phyloP scores from a whole-genome alignment of 2,113 vertebrate genomes.

The Uria aalge region DNA sequence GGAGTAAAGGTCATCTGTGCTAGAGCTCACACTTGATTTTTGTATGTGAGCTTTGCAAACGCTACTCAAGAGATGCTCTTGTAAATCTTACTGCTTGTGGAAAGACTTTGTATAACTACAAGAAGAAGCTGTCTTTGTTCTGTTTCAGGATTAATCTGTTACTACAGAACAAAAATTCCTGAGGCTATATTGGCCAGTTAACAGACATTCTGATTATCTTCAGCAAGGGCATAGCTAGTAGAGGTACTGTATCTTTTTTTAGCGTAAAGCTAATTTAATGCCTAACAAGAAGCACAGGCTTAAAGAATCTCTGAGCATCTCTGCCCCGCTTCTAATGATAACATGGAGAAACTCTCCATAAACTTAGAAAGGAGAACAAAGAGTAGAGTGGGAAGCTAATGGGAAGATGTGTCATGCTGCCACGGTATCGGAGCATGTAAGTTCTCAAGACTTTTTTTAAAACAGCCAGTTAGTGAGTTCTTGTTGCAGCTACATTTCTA shows the following conservation, averaged over 20 bases:
- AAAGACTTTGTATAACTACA: neutral
- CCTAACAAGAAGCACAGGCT: neutral
- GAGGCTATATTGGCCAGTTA: neutral
- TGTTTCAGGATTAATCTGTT: neutral
- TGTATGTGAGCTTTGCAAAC: neutral
- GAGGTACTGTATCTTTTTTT: neutral
- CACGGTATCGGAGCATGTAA: neutral
- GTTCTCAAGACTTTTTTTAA: neutral
- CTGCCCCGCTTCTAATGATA: neutral
- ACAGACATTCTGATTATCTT: neutral
- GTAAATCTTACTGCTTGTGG: neutral
- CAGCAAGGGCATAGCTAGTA: neutral
- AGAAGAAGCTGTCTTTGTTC: neutral
- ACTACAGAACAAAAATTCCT: neutral
- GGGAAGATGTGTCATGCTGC: slow-evolving; percentile 47
- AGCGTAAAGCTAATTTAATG: neutral
- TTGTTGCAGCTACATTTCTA: neutral
- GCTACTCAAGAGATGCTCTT: neutral
- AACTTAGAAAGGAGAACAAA: slow-evolving; percentile 56
- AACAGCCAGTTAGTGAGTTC: neutral
- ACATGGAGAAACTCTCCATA: neutral
- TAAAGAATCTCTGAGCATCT: neutral
- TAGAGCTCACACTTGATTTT: neutral
- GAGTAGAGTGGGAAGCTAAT: slow-evolving; percentile 49
- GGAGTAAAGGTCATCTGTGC: neutral